Evolutionary conservation across 2,888 invertebrate genomes (phyloP).

Genomic region (Toxonevra muliebris): DNA sequence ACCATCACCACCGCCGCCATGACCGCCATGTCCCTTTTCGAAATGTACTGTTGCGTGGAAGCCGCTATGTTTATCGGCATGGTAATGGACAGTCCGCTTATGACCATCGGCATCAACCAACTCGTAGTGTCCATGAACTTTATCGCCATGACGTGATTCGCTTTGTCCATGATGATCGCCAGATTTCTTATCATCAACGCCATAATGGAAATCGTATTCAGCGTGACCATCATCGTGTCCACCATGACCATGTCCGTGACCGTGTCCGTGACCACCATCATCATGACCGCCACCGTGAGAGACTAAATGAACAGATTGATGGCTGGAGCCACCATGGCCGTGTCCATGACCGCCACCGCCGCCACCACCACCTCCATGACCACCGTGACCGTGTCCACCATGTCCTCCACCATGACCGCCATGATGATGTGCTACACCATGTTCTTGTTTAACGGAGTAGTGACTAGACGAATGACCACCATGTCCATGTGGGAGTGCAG

Average conservation of each 20-base stretch:
- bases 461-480: conserved; percentile 47
- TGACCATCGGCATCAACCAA: conserved; percentile 57
- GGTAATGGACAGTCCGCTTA: conserved; percentile 54
- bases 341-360: conserved; percentile 28
- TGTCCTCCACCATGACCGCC: conserved; percentile 7
- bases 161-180: conserved; percentile 52
- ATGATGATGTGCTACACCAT: conserved; percentile 1
- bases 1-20: conserved; percentile 21
- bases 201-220: conserved; percentile 54
- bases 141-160: conserved; percentile 52
- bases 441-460: conserved; percentile 40
- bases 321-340: conserved; percentile 47
- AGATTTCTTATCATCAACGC: conserved; percentile 53
- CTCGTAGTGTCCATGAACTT: conserved; percentile 56
- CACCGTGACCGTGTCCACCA: not conserved
- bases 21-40: conserved; percentile 44
- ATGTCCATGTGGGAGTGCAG: conserved; percentile 34
- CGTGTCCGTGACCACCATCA: conserved; percentile 26
- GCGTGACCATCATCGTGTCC: conserved; percentile 41
- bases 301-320: conserved; percentile 51
- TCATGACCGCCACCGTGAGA: conserved; percentile 42
- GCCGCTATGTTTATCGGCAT: conserved; percentile 54
- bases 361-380: conserved; percentile 17
- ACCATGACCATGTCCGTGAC: conserved; percentile 19
- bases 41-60: conserved; percentile 52